Evolutionary conservation across 2,797 vertebrate genomes (phyloP).

Genomic region (Steatocranus sp.): DNA sequence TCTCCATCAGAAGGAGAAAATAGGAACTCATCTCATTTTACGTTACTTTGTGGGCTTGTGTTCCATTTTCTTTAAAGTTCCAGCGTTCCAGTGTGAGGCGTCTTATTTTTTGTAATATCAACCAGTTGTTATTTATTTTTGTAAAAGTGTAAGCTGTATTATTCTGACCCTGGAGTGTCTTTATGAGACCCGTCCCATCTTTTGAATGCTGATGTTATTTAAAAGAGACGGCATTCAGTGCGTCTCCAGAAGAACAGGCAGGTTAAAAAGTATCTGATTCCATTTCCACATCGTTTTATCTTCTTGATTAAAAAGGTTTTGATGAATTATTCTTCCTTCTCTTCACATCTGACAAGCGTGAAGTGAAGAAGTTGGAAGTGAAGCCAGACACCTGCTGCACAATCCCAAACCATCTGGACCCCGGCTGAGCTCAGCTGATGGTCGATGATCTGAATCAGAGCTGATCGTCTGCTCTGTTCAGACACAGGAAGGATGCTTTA

Average conservation of each 20-base stretch:
- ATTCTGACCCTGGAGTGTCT: background rate
- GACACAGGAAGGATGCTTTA: background rate
- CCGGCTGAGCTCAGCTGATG: background rate
- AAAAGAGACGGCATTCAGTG: fast-evolving
- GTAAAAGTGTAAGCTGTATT: background rate
- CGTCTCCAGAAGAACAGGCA: fast-evolving
- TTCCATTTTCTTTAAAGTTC: background rate
- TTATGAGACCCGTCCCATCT: fast-evolving
- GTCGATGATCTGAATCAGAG: background rate
- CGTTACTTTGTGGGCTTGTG: background rate
- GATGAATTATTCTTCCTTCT: background rate
- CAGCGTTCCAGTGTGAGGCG: fast-evolving
- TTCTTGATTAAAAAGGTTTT: background rate
- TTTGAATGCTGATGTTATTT: fast-evolving
- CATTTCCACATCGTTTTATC: background rate
- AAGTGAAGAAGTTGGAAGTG: background rate
- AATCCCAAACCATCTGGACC: background rate
- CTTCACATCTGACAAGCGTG: background rate
- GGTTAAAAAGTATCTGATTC: background rate
- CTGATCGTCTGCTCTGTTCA: background rate
- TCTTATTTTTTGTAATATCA: background rate
- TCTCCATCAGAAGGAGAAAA: fast-evolving
- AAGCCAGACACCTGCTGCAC: background rate
- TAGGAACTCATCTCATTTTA: background rate
- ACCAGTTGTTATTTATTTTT: background rate